Base-by-base conservation (phyloP, 2,888 invertebrate species). In the Drosophila mettleri region DNA sequence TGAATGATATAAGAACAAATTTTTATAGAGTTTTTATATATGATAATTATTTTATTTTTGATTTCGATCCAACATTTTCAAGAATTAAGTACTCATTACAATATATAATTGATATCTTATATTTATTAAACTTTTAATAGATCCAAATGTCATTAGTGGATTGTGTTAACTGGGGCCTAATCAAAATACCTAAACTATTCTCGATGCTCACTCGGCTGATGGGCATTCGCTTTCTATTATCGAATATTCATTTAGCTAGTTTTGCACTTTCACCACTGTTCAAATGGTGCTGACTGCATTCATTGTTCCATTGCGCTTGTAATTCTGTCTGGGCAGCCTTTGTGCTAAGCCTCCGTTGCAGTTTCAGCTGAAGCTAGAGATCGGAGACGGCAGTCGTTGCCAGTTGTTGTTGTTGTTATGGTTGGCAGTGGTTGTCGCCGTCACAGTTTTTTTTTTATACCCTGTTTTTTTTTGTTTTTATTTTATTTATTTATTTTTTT, bases 251-350 rank as follows among this genome's bases (percentile, higher is more conserved):
- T 39, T 73, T 60, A 36, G 65, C 55, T 61, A 36, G 61, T 18
- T 67, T 51, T 55, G 51, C 75, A 77, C 78, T 75, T 77, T 75
- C 75, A 61, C 86, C 82, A 82, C 86, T 84, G 82, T 84, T 75
- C 78, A 45, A 67, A 74, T 84, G 78, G 71, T 84, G 74, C 84
- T 84, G 82, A 65, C 78, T 80, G 81, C 79, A 69, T 72, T 78
- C 86, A 86, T 86, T 82, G 82, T 86, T 77, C 79, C 86, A 71
- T 67, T 81, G 79, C 75, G 82, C 85, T 81, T 81, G 82, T 84
- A 86, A 86, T 69, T 81, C 75, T 81, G 82, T 85, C 85, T 84
- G 82, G 54, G 60, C 68, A 36, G 81, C 68, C 80, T 83, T 78
- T 80, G 84, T 72, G 77, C 63, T 41, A 62, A 49, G 66, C 59